phyloP scores from a whole-genome alignment of 2,113 vertebrate species.

The Cyanoderma ruficeps region DNA sequence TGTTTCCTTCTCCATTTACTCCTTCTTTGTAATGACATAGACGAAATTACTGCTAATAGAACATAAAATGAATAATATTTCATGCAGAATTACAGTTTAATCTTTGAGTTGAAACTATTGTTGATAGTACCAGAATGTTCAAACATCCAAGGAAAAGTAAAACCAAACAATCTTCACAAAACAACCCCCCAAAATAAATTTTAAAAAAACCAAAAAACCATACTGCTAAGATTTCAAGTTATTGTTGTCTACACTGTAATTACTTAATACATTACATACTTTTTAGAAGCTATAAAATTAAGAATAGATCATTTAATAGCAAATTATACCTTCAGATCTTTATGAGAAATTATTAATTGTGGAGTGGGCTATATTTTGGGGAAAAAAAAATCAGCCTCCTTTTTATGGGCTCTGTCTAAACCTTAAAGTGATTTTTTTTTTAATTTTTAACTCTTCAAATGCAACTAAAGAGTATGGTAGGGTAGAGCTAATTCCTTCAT shows the following conservation, averaged over 20 bases:
- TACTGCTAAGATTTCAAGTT: background rate
- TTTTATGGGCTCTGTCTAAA: background rate
- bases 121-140: background rate
- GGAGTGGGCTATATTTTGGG: background rate
- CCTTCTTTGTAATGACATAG: background rate
- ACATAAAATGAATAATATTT: background rate
- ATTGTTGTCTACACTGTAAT: background rate
- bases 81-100: background rate
- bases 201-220: background rate
- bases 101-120: background rate
- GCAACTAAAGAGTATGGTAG: background rate
- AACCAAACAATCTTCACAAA: background rate
- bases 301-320: background rate
- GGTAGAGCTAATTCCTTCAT: background rate
- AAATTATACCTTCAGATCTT: background rate
- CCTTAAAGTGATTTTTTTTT: background rate
- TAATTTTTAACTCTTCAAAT: background rate
- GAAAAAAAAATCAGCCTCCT: background rate
- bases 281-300: background rate
- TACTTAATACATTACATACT: background rate
- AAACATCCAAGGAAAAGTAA: background rate
- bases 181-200: fast-evolving
- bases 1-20: background rate
- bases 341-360: background rate
- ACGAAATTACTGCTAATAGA: background rate